These are phyloP conservation scores for Doryteuthis pealeii DNA, from an alignment of 1,140 invertebrate species.

Conservation along the genomic window DNA sequence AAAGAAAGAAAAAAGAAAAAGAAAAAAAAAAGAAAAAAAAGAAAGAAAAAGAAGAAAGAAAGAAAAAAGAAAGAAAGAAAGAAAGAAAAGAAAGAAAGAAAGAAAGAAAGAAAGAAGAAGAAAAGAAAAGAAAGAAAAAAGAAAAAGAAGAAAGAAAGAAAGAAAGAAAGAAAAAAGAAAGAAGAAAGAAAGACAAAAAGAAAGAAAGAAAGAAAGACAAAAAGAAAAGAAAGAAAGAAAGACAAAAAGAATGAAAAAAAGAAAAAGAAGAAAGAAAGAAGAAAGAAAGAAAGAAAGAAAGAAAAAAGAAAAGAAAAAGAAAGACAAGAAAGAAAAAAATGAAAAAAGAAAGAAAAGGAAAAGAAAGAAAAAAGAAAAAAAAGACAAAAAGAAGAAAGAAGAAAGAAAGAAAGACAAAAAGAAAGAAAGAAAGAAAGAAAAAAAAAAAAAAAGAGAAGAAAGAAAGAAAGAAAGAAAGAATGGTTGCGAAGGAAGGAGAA, in stretches of 20 bases:
- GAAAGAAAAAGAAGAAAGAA: neutral
- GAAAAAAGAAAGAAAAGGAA: neutral
- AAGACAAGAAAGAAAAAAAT: neutral
- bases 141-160: neutral
- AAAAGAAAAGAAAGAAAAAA: neutral
- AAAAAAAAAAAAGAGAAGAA: neutral
- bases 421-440: neutral
- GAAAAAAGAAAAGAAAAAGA: neutral
- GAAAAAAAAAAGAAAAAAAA: neutral
- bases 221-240: no score
- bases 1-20: neutral
- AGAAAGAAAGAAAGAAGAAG: neutral
- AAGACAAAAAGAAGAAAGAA: neutral
- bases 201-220: no score
- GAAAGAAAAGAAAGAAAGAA: neutral
- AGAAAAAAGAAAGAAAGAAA: neutral
- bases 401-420: neutral
- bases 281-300: neutral
- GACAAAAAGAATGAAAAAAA: no score
- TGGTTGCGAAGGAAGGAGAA: no score
- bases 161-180: no score
- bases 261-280: neutral
- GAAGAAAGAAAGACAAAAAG: no score
- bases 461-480: neutral
- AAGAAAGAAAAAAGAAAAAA: neutral